Evolutionary conservation across 1,140 invertebrate genomes (phyloP), one percentile per base, ranked within the genome.

Genomic region (Platyscapa corneri): DNA sequence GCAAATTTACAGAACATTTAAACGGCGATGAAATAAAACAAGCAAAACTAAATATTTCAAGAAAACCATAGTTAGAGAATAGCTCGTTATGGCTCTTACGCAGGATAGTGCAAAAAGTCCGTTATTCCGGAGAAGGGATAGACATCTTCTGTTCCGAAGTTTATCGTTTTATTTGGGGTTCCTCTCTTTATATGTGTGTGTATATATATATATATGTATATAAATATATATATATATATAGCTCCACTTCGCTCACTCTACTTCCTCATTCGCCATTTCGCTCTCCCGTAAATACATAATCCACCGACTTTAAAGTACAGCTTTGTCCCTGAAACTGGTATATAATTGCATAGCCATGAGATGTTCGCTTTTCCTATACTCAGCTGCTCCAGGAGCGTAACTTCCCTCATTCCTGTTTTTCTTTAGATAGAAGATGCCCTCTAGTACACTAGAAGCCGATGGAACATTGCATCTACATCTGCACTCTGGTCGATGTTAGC

Each of bases 111-210:
- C 76, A 77, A 88, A 85, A 83, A 86, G 89, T 89, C 89, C 84
- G 86, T 88, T 88, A 86, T 82, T 86, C 39, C 12, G 12, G 83
- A 64, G 88, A 90, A 90, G 87, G 88, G 86, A 88, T 89, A 87
- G 83, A 72, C 70, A 37, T 83, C 39, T 49, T 84, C 88, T 88
- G 80, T 84, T 86, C 49, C 72, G 78, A 84, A 87, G 87, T 92
- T 91, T 91, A 92, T 90, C 89, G 89, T 91, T 92, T 92, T 92
- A 91, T 91, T 91, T 90, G 82, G 88, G 90, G 85, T 89, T 88
- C 53, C 46, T 10, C 14, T 72, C 65, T n/a, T n/a, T n/a, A n/a
- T n/a, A n/a, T n/a, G n/a, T n/a, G n/a, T n/a, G n/a, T n/a, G n/a
- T n/a, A n/a, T n/a, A n/a, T n/a, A n/a, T n/a, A n/a, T n/a, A n/a